Percentiles rank a stretch among this genome's conserved stretches.
These are phyloP conservation scores for Ernsta delagoae DNA, from an alignment of 2,888 invertebrate species.

Conservation along the genomic window DNA sequence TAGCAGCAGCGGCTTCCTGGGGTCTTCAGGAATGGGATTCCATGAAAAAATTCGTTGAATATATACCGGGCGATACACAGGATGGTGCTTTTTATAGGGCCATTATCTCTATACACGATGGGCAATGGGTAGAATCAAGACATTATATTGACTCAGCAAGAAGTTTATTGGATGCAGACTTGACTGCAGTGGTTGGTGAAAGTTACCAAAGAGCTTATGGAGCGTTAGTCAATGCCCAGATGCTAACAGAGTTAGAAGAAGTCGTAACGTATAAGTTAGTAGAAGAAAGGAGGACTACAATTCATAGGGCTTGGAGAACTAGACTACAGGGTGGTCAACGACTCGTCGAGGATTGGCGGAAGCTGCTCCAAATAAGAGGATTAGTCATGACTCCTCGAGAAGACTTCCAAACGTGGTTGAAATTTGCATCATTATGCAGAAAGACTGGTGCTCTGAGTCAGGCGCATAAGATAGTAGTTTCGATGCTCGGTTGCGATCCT, in stretches of 20 bases:
- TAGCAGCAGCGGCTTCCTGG: constrained; percentile 98
- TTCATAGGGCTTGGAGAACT: constrained; percentile 97
- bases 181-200: constrained; percentile 98
- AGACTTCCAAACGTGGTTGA: constrained; percentile 97
- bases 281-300: constrained; percentile 92
- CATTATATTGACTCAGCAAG: constrained; percentile 96
- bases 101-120: constrained; percentile 90
- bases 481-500: constrained; percentile 90
- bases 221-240: constrained; percentile 98
- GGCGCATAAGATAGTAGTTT: constrained; percentile 96
- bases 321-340: constrained; percentile 97
- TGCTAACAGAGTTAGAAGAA: constrained; percentile 98
- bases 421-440: constrained; percentile 97
- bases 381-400: constrained; percentile 96
- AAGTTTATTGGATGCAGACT: constrained; percentile 96
- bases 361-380: constrained; percentile 98
- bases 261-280: constrained; percentile 98
- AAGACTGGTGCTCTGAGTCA: constrained; percentile 95
- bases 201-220: constrained; percentile 98
- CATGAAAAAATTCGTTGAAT: constrained; percentile 95
- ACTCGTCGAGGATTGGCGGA: constrained; percentile 99
- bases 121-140: constrained; percentile 88
- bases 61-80: constrained; percentile 96
- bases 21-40: constrained; percentile 97
- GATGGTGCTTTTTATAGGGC: constrained; percentile 98